phyloP scores from a whole-genome alignment of 2,888 invertebrate genomes.

The Spialia ferax region DNA sequence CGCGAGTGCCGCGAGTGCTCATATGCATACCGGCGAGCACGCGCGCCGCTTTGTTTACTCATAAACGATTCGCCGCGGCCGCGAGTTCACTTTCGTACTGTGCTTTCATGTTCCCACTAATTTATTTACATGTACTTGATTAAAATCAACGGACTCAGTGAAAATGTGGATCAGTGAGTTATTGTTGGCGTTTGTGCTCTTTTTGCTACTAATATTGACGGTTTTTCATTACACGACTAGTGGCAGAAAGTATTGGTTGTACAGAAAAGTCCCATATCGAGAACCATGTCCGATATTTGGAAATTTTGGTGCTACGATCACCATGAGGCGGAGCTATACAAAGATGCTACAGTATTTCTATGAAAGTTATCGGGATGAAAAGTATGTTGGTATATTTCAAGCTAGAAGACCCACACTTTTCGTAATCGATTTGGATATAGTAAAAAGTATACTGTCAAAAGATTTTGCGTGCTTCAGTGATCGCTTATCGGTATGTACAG shows the following conservation, averaged over 20 bases:
- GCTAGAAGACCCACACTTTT: conserved; percentile 77
- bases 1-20: conserved; percentile 49
- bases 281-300: conserved; percentile 82
- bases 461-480: conserved; percentile 75
- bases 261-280: conserved; percentile 74
- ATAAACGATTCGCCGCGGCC: conserved; percentile 39
- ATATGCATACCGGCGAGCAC: conserved; percentile 49
- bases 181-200: conserved; percentile 61
- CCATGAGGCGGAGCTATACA: conserved; percentile 73
- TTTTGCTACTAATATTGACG: conserved; percentile 61
- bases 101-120: conserved; percentile 28
- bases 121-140: conserved; percentile 30
- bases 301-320: conserved; percentile 79
- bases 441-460: conserved; percentile 70
- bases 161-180: conserved; percentile 58
- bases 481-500: conserved; percentile 73
- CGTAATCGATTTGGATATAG: conserved; percentile 72
- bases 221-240: conserved; percentile 71
- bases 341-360: conserved; percentile 74
- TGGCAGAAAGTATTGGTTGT: conserved; percentile 77
- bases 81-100: conserved; percentile 46
- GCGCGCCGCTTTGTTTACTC: conserved; percentile 71
- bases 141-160: conserved; percentile 5
- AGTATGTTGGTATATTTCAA: conserved; percentile 79
- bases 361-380: conserved; percentile 64